Conservation (phyloP, 1,140 invertebrate species). For the Chironomus striatipennis region DNA sequence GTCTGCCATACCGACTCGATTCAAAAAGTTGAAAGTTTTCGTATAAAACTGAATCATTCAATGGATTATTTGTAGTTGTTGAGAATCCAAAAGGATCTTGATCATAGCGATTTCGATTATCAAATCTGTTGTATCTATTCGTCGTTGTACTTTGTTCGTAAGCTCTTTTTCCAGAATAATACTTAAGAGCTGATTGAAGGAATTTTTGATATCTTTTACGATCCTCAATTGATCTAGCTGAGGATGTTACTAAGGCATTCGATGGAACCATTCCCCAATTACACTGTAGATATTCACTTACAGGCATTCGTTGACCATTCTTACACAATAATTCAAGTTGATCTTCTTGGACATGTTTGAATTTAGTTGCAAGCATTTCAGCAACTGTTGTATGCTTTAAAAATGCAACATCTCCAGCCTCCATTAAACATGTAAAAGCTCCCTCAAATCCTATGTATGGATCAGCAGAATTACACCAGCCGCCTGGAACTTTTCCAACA, state of each 20-base stretch:
- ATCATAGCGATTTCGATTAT: conserved; percentile 25
- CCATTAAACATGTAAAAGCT: conserved; percentile 78
- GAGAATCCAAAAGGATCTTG: conserved; percentile 18
- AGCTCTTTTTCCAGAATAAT: conserved; percentile 36
- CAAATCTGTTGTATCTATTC: conserved; percentile 29
- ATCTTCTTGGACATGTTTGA: conserved; percentile 52
- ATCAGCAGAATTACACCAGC: conserved; percentile 76
- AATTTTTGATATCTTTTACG: conserved; percentile 53
- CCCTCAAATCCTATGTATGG: conserved; percentile 86
- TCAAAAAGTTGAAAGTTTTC: conserved; percentile 63
- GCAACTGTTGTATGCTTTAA: conserved; percentile 76
- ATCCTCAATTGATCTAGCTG: conserved; percentile 54
- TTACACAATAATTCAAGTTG: conserved; percentile 80
- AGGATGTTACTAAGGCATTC: conserved; percentile 79
- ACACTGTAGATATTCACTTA: conserved; percentile 69
- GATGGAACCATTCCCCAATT: conserved; percentile 82
- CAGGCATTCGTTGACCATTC: conserved; percentile 60
- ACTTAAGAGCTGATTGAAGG: conserved; percentile 44
- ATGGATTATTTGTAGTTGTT: conserved; percentile 24
- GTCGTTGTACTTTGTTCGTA: conserved; percentile 24
- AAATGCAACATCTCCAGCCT: conserved; percentile 86
- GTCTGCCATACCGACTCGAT: conserved; percentile 55
- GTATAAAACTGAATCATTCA: conserved; percentile 35
- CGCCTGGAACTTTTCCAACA: conserved; percentile 62
- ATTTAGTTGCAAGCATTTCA: conserved; percentile 54